Percentiles rank a stretch among this genome's conserved stretches.
Evolutionary conservation across 2,888 invertebrate species (phyloP).

Genomic region (Apeira syringaria): DNA sequence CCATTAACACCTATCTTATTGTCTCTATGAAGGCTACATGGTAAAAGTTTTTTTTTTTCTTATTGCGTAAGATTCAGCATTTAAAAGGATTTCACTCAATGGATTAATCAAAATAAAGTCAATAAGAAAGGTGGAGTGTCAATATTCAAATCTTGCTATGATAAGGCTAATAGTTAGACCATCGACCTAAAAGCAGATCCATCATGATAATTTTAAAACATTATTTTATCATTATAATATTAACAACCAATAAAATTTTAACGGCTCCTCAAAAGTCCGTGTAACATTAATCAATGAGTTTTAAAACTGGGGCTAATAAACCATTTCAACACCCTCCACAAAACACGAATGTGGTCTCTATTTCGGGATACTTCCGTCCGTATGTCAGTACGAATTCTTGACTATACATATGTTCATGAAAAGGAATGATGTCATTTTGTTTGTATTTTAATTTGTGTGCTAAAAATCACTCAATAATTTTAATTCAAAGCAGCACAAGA

Average conservation of each 20-base stretch:
- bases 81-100: too few relatives aligned
- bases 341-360: conserved; percentile 15
- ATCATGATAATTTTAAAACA: background rate
- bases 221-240: background rate
- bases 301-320: conserved; percentile 13
- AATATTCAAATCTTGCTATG: too few relatives aligned
- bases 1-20: too few relatives aligned
- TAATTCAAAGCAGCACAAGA: too few relatives aligned
- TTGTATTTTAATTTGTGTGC: too few relatives aligned
- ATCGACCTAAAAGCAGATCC: background rate
- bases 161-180: too few relatives aligned
- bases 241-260: background rate
- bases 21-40: too few relatives aligned
- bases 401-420: background rate
- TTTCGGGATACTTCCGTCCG: conserved; percentile 24
- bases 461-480: too few relatives aligned
- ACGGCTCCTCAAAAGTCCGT: background rate
- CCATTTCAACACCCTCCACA: conserved; percentile 20
- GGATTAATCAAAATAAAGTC: too few relatives aligned
- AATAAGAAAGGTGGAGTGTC: too few relatives aligned
- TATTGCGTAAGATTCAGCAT: too few relatives aligned
- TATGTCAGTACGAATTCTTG: conserved; percentile 15
- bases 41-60: too few relatives aligned
- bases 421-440: background rate
- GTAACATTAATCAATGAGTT: conserved; percentile 14